phyloP scores from a whole-genome alignment of 2,113 vertebrate species.

The Hemibagrus wyckioides region DNA sequence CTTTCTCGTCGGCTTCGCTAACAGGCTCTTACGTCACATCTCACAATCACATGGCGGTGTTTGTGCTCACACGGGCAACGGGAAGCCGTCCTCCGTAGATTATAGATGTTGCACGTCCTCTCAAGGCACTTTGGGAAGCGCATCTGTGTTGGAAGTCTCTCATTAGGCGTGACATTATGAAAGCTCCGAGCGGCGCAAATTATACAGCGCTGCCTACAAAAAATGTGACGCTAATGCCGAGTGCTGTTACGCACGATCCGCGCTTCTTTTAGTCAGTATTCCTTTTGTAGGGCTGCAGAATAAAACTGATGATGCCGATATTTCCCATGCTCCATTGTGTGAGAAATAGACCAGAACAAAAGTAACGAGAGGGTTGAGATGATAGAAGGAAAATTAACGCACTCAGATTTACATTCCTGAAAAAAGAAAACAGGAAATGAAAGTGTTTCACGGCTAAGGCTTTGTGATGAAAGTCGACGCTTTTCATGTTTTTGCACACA shows the following conservation, averaged over 20 bases:
- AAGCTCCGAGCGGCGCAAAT: slow-evolving; percentile 55
- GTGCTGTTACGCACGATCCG: background rate
- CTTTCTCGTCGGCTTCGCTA: background rate
- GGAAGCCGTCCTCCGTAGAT: slow-evolving; percentile 60
- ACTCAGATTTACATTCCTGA: background rate
- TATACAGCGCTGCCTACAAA: slow-evolving; percentile 49
- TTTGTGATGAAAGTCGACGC: background rate
- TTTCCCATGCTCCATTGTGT: background rate
- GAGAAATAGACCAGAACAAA: slow-evolving; percentile 1
- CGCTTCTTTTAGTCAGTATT: background rate
- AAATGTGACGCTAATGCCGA: slow-evolving; percentile 33
- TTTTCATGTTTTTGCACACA: background rate
- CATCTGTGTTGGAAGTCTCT: slow-evolving; percentile 59
- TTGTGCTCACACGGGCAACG: slow-evolving; percentile 36
- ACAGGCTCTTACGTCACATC: background rate
- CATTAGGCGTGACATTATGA: slow-evolving; percentile 58
- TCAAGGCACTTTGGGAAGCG: slow-evolving; percentile 31
- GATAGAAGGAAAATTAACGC: background rate
- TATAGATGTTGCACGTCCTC: slow-evolving; percentile 55
- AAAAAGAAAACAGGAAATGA: background rate
- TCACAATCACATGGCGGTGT: background rate
- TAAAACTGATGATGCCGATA: background rate
- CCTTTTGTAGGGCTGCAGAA: background rate
- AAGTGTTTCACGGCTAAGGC: background rate
- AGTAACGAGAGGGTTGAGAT: background rate